Base-by-base conservation (phyloP, 2,888 invertebrate species). In the Ethmia dodecea region DNA sequence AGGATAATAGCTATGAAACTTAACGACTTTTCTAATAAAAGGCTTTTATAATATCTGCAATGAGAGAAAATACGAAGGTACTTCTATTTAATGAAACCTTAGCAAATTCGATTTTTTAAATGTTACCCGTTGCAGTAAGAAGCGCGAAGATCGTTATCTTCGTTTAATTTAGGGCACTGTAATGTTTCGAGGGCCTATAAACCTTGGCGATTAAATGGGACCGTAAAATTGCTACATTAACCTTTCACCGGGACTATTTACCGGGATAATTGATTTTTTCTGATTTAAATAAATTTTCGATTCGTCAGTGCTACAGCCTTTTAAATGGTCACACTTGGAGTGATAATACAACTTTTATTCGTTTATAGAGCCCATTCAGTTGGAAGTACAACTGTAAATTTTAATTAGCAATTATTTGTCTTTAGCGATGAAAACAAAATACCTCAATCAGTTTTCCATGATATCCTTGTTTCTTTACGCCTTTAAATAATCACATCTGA, bases 191-290 rank as follows among this genome's bases (percentile, higher is more conserved):
- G 45, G 40, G 58, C 67, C 55, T n/a, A 70, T 79, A 74, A 80
- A 77, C 57, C 38, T 48, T 45, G 43, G 55, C 60, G 55, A 64
- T 75, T 68, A 72, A 79, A 62, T 52, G 56, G 55, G 67, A 60
- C 59, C 60, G 60, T 80, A 73, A 80, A 81, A 56, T 60, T 51
- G 60, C 60, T 54, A 64, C 69, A 79, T 79, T 79, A 79, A 76
- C 76, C 79, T 73, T 73, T 68, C 65, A 65, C 69, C 62, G 57
- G 40, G 46, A 61, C 67, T 72, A 65, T 71, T 68, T 64, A 59
- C 46, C 51, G 57, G 45, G 44, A 67, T 72, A 74, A 76, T 75
- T 73, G 73, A 72, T 72, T 75, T 56, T 50, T 57, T 50, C 56
- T 56, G 50, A 51, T 44, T 55, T 47, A 54, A 52, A 18, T 3